Evolutionary conservation across 35 echinoderm and acorn worm genomes (phyloP), one percentile per base, ranked within the genome.

Genomic region (Chiridota heheva): DNA sequence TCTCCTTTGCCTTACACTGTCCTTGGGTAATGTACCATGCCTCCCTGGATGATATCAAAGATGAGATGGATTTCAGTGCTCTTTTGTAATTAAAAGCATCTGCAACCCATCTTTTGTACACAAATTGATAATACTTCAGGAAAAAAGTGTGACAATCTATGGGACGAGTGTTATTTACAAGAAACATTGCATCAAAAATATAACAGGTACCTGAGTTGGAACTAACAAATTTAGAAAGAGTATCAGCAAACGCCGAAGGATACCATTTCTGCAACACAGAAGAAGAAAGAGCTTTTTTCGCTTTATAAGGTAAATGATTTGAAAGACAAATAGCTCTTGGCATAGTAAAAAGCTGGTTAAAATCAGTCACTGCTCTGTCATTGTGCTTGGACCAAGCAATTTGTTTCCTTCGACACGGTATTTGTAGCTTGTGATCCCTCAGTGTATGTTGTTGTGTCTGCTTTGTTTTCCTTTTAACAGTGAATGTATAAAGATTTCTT

Each of bases 291-390:
- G 73, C 49, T 35, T 77, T 59, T 1, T 77, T 77, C 5, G 48
- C 73, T 77, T 77, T 13, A 72, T 43, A 3, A 72, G n/a, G 20
- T 72, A 77, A 18, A 20, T 55, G 48, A 77, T 77, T 55, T 77
- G 73, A 18, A 56, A 77, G 48, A 40, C 73, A 77, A 77, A 58
- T 77, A 58, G 51, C 73, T 2, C 73, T 53, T 40, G 73, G 73
- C 48, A 77, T 17, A 35, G 28, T 10, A 41, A 77, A n/a, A 58
- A 77, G 60, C 73, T 77, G 73, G 40, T 34, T 58, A 22, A 77
- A 30, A 40, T 77, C 73, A 36, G 73, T 29, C 0, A 77, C 51
- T 40, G 73, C 73, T 17, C 4, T 58, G 60, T 58, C 41, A 16
- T 15, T 59, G 5, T 4, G 60, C 49, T 55, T 77, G 29, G 73